Conservation (phyloP, 2,113 vertebrate genomes). For the Sebastes schlegelii region DNA sequence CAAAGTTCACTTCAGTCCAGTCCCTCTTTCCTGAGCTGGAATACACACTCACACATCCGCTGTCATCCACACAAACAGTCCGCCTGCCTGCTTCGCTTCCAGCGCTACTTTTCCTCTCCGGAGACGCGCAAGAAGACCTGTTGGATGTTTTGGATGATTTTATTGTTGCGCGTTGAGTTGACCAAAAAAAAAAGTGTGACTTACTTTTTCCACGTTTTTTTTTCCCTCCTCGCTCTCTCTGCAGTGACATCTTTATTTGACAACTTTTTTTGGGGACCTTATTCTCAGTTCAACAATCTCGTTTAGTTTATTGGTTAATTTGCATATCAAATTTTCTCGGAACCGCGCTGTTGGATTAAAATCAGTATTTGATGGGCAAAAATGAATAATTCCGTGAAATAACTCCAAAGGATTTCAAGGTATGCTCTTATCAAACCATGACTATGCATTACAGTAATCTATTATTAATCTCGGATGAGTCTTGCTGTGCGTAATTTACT, state of each 20-base stretch:
- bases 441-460: slow-evolving; percentile 30
- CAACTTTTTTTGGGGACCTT: slow-evolving; percentile 30
- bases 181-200: slow-evolving; percentile 5
- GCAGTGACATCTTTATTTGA: slow-evolving; percentile 6
- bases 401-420: slow-evolving; percentile 69
- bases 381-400: slow-evolving; percentile 69
- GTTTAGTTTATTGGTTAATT: slow-evolving; percentile 42
- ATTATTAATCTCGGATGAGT: slow-evolving; percentile 31
- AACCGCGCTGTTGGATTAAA: slow-evolving; percentile 53
- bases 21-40: slow-evolving; percentile 39
- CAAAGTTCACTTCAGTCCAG: slow-evolving; percentile 66
- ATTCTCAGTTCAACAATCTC: neutral
- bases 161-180: slow-evolving; percentile 28
- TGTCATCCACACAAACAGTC: slow-evolving; percentile 33
- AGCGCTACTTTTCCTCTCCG: slow-evolving; percentile 35
- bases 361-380: slow-evolving; percentile 38
- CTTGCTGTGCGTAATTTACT: slow-evolving; percentile 26
- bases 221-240: neutral
- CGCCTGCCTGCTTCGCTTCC: slow-evolving; percentile 34
- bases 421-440: slow-evolving; percentile 44
- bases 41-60: slow-evolving; percentile 42
- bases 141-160: slow-evolving; percentile 26
- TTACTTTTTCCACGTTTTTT: neutral
- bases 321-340: slow-evolving; percentile 10
- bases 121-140: slow-evolving; percentile 34